phyloP scores from a whole-genome alignment of 1,140 invertebrate genomes.

The Anastrepha ludens region DNA sequence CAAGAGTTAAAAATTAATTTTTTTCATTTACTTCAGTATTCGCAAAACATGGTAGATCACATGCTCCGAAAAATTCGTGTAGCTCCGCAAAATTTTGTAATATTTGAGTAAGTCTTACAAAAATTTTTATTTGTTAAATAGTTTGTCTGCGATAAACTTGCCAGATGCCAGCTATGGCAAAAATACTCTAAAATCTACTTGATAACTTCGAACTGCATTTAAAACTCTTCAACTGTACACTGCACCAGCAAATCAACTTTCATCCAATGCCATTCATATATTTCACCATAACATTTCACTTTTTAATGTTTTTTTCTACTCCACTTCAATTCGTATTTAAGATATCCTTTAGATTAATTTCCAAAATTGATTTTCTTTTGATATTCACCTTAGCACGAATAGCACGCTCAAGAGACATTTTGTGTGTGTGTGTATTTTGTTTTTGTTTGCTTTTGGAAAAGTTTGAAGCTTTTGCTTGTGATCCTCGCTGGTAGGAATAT shows the following conservation, averaged over 20 bases:
- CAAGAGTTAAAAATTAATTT: too few species aligned
- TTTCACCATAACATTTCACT: background rate
- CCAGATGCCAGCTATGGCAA: too few species aligned
- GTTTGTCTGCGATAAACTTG: too few species aligned
- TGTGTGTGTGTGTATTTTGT: conserved; percentile 57
- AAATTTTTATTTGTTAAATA: too few species aligned
- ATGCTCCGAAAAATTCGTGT: too few species aligned
- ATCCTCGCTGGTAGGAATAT: conserved; percentile 48
- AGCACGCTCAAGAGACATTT: conserved; percentile 81
- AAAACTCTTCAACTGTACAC: too few species aligned
- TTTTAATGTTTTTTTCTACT: background rate
- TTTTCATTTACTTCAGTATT: too few species aligned
- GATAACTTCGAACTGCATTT: too few species aligned
- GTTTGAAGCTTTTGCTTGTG: conserved; percentile 38
- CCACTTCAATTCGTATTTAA: background rate
- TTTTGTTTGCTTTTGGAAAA: conserved; percentile 27
- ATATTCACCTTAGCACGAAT: conserved; percentile 79
- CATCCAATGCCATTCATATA: background rate
- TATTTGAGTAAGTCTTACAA: too few species aligned
- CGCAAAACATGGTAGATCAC: too few species aligned
- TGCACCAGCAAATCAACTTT: background rate
- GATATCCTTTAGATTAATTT: conserved; percentile 51
- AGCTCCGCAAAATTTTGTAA: too few species aligned
- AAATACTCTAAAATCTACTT: too few species aligned
- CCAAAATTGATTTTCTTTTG: conserved; percentile 51